These are phyloP conservation scores for Agonopterix subpropinquella DNA, from an alignment of 2,888 invertebrate genomes.

Conservation along the genomic window DNA sequence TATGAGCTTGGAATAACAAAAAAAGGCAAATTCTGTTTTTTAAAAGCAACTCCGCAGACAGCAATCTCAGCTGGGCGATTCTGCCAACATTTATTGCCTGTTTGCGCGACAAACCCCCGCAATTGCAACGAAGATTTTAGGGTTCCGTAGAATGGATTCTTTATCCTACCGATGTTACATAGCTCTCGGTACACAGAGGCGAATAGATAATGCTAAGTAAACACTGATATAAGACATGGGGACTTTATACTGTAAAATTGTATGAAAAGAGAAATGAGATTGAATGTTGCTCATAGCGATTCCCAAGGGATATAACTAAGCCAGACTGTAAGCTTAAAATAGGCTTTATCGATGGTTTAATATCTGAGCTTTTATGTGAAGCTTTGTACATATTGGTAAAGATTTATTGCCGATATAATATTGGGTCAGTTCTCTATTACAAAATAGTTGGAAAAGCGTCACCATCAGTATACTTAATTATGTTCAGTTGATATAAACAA, in stretches of 20 bases:
- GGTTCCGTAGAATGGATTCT: conserved; percentile 45
- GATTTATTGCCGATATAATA: too few species aligned
- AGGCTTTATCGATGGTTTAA: too few species aligned
- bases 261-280: conserved; percentile 12
- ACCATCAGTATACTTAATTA: too few species aligned
- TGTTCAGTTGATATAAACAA: too few species aligned
- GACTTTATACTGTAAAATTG: conserved; percentile 30
- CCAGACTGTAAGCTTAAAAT: neutral
- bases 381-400: too few species aligned
- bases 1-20: conserved; percentile 8
- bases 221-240: conserved; percentile 36
- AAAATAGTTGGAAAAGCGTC: too few species aligned
- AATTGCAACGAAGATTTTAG: conserved; percentile 48
- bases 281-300: conserved; percentile 1
- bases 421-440: too few species aligned
- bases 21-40: conserved; percentile 8
- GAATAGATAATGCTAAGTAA: conserved; percentile 41
- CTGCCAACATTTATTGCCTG: conserved; percentile 44
- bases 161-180: conserved; percentile 31
- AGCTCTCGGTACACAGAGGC: conserved; percentile 27
- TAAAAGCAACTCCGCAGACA: conserved; percentile 12
- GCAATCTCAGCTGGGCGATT: conserved; percentile 40
- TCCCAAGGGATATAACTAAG: neutral
- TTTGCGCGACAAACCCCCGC: conserved; percentile 45
- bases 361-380: too few species aligned